Percentiles rank a stretch among this genome's conserved stretches.
phyloP scores from a whole-genome alignment of 2,888 invertebrate genomes.

The Lamproptera curius region DNA sequence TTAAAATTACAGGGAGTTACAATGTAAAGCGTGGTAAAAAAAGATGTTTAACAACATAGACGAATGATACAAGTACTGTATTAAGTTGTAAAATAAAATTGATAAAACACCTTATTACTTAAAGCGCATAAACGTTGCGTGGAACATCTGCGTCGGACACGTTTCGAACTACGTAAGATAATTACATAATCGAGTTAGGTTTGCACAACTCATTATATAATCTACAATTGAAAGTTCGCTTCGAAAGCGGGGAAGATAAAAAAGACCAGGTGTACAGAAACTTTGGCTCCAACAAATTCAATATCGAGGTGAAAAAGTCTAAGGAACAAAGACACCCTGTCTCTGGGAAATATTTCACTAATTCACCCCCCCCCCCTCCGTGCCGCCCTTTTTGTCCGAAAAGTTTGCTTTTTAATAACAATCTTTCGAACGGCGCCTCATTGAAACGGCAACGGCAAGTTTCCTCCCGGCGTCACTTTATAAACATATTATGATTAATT shows the following conservation, averaged over 20 bases:
- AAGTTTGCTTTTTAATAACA: constrained; percentile 42
- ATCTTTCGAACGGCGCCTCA: constrained; percentile 31
- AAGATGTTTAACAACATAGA: too few species aligned
- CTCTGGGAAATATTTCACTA: constrained; percentile 51
- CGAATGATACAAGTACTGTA: too few species aligned
- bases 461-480: not conserved
- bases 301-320: constrained; percentile 23
- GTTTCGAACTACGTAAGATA: too few species aligned
- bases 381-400: constrained; percentile 26
- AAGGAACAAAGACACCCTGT: constrained; percentile 51
- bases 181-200: too few species aligned
- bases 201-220: too few species aligned
- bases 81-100: too few species aligned
- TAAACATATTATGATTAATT: not conserved
- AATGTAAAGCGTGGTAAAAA: too few species aligned
- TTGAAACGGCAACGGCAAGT: constrained; percentile 15
- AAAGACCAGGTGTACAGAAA: constrained; percentile 30
- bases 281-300: constrained; percentile 30
- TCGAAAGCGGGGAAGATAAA: constrained; percentile 20
- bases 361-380: constrained; percentile 39
- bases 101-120: too few species aligned
- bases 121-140: too few species aligned
- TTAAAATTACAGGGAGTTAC: too few species aligned
- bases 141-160: too few species aligned
- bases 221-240: not conserved